Percentiles rank a stretch among this genome's conserved stretches.
These are phyloP conservation scores for Syrphus vitripennis DNA, from an alignment of 2,888 invertebrate species.

Conservation along the genomic window DNA sequence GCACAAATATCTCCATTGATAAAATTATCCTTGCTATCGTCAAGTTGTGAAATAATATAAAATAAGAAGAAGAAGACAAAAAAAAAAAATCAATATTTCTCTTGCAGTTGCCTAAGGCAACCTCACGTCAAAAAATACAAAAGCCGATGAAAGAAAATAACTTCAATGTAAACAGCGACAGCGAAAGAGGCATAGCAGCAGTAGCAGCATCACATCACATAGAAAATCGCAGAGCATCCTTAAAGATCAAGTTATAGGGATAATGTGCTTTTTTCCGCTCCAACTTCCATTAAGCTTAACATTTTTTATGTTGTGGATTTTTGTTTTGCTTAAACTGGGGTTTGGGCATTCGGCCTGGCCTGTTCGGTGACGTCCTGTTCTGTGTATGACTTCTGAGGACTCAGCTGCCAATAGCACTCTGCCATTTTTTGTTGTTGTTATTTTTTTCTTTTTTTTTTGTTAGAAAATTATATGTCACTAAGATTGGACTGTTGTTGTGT, in stretches of 20 bases:
- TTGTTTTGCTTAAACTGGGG: slow-evolving; percentile 1
- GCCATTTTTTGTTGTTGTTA: background rate
- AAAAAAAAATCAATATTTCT: slow-evolving; percentile 60
- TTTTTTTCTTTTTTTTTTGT: slow-evolving; percentile 1
- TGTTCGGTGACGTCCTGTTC: background rate
- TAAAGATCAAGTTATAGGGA: slow-evolving; percentile 43
- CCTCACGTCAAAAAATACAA: slow-evolving; percentile 7
- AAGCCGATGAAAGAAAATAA: slow-evolving; percentile 42
- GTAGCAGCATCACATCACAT: background rate
- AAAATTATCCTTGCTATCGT: background rate
- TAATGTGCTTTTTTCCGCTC: slow-evolving; percentile 32
- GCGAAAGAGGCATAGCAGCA: background rate
- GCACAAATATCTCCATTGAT: slow-evolving; percentile 18
- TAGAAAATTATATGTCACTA: slow-evolving; percentile 26
- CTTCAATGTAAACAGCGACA: background rate
- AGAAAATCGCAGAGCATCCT: slow-evolving; percentile 15
- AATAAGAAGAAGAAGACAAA: too few species aligned
- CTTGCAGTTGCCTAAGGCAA: slow-evolving; percentile 31
- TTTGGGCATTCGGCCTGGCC: background rate
- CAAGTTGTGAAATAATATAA: too few species aligned
- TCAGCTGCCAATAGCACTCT: slow-evolving; percentile 14
- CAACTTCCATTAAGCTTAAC: slow-evolving; percentile 37
- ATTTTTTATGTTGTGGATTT: slow-evolving; percentile 23
- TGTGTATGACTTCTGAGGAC: slow-evolving; percentile 7
- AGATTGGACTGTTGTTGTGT: slow-evolving; percentile 9